Conservation (phyloP, 2,113 vertebrate species). For the Mastomys natalensis region DNA sequence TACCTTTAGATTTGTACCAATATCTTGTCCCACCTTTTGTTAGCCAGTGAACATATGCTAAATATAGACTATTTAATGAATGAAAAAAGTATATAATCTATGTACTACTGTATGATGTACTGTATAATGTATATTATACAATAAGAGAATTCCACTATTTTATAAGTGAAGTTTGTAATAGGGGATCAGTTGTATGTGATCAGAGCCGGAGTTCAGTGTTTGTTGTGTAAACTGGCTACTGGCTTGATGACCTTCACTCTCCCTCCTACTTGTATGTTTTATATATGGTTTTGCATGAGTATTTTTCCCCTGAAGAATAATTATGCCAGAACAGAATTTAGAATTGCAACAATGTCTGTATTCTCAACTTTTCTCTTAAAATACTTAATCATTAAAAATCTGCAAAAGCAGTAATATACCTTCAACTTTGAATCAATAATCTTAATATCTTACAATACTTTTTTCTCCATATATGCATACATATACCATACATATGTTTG, state of each 20-base stretch:
- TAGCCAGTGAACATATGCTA: neutral
- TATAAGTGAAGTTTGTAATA: neutral
- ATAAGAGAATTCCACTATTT: neutral
- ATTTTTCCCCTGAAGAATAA: neutral
- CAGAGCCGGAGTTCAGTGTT: conserved; percentile 23
- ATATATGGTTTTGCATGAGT: neutral
- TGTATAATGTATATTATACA: neutral
- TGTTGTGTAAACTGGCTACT: neutral
- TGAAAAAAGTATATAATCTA: neutral
- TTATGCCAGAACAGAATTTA: neutral
- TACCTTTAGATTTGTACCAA: neutral
- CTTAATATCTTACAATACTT: neutral
- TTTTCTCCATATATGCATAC: neutral
- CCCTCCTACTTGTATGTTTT: neutral
- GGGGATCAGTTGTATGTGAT: neutral
- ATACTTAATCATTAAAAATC: neutral
- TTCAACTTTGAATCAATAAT: neutral
- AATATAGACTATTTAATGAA: neutral
- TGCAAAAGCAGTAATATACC: neutral
- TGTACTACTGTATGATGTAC: neutral
- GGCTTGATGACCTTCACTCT: neutral
- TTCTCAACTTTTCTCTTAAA: neutral
- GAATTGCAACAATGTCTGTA: neutral
- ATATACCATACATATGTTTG: neutral
- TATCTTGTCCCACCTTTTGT: neutral